Evolutionary conservation across 1,140 invertebrate species (phyloP), one percentile per base, ranked within the genome.

Genomic region (Idris sp.): DNA sequence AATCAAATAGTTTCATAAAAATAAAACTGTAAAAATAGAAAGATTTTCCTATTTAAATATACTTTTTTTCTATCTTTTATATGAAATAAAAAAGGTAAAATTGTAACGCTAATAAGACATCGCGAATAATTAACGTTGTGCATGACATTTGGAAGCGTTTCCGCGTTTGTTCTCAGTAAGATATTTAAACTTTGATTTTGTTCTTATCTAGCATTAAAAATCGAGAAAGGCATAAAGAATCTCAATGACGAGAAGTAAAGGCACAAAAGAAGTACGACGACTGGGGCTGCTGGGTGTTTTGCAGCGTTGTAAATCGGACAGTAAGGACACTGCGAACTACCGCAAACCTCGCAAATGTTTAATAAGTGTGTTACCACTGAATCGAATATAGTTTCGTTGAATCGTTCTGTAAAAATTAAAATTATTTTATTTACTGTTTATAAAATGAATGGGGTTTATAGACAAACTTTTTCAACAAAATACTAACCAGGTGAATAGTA

Each of bases 261-360:
- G n/a, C 80, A 84, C 8, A 81, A 7, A 2, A 79, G 53, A 15
- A 88, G 41, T 22, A 87, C 22, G 7, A 87, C 74, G 44, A 76
- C 74, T 1, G 89, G 80, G 3, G 88, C 79, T 0, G 84, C 73
- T 7, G 87, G 68, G 11, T 84, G 48, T 1, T 84, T 74, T n/a
- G 91, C 92, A 26, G 90, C 84, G 78, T 95, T 96, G 87, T 95
- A 97, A 73, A 96, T 95, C 15, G 95, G 93, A 87, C 97, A 99
- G 83, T 98, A 98, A 0, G 97, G 97, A 88, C 97, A 99, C 84
- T 98, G 97, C 35, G 95, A 98, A 13, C 96, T 98, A 22, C 97
- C 97, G 83, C 97, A 99, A n/a, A 98, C 97, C 83, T 98, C 96
- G 82, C 97, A 99, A 71, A 99, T 97, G 84, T 97, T 97, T 16